phyloP scores from a whole-genome alignment of 35 echinoderm and acorn worm genomes.

The Hemicentrotus pulcherrimus region DNA sequence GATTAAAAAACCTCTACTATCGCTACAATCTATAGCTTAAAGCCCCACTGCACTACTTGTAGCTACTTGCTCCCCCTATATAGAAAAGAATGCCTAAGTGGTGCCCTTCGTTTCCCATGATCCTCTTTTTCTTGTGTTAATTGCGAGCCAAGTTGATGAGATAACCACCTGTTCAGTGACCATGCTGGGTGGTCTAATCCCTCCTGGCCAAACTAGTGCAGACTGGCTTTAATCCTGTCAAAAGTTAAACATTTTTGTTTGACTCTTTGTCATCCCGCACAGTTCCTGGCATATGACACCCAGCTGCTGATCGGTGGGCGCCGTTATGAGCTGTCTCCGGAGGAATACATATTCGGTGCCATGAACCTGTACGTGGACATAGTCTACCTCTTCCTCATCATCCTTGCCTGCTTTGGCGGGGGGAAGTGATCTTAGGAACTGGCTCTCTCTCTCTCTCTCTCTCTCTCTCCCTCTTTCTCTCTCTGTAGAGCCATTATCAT shows the following conservation, averaged over 20 bases:
- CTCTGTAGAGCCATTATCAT: background rate
- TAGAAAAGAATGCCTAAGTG: too few relatives aligned
- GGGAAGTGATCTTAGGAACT: slow-evolving; percentile 53
- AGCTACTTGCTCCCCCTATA: too few relatives aligned
- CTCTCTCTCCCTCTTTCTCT: background rate
- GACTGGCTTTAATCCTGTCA: too few relatives aligned
- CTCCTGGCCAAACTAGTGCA: too few relatives aligned
- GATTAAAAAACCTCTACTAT: too few relatives aligned
- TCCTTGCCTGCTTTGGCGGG: slow-evolving; percentile 79
- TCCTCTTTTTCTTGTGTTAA: too few relatives aligned
- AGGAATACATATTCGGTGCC: slow-evolving; percentile 92
- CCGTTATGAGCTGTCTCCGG: slow-evolving; percentile 69
- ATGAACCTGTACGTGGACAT: slow-evolving; percentile 91
- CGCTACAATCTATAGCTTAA: too few relatives aligned
- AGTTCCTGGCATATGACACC: slow-evolving; percentile 91
- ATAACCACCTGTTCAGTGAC: too few relatives aligned
- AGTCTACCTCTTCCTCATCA: slow-evolving; percentile 94
- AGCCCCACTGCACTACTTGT: too few relatives aligned
- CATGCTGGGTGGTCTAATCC: too few relatives aligned
- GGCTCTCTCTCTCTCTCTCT: background rate
- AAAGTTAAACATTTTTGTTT: background rate
- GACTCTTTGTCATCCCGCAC: background rate
- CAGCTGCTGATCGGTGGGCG: slow-evolving; percentile 88
- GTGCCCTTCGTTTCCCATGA: too few relatives aligned
- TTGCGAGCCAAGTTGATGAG: too few relatives aligned